These are phyloP conservation scores for Zophobas morio DNA, from an alignment of 1,140 invertebrate genomes.

Conservation along the genomic window DNA sequence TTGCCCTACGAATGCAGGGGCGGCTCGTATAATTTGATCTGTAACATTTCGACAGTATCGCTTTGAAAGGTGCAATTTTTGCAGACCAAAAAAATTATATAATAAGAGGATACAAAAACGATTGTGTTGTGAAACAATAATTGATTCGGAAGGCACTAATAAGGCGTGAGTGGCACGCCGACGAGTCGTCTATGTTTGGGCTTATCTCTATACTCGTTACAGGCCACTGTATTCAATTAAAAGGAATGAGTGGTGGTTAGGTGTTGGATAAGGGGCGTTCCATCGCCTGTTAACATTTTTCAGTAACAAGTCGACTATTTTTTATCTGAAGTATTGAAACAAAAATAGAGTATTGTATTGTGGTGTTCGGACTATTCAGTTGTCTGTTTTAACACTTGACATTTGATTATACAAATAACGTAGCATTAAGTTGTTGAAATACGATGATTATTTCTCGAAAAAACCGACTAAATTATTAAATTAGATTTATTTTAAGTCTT, in stretches of 20 bases:
- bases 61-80: background rate
- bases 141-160: conserved; percentile 7
- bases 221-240: conserved; percentile 59
- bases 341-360: conserved; percentile 57
- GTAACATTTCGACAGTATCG: background rate
- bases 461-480: conserved; percentile 47
- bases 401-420: conserved; percentile 50
- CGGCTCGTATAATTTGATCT: background rate
- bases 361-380: conserved; percentile 51
- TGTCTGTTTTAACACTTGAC: conserved; percentile 51
- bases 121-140: background rate
- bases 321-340: conserved; percentile 56
- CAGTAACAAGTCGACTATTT: conserved; percentile 55
- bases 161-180: background rate
- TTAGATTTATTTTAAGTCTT: conserved; percentile 47
- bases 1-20: conserved; percentile 4
- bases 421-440: conserved; percentile 51
- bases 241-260: conserved; percentile 62
- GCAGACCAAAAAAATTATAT: background rate
- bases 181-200: conserved; percentile 28
- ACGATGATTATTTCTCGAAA: conserved; percentile 44
- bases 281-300: conserved; percentile 57
- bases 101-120: background rate
- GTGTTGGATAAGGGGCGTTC: conserved; percentile 59
- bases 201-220: conserved; percentile 52